Base-by-base conservation (phyloP, 2,113 vertebrate genomes). In the Pao palembangensis region DNA sequence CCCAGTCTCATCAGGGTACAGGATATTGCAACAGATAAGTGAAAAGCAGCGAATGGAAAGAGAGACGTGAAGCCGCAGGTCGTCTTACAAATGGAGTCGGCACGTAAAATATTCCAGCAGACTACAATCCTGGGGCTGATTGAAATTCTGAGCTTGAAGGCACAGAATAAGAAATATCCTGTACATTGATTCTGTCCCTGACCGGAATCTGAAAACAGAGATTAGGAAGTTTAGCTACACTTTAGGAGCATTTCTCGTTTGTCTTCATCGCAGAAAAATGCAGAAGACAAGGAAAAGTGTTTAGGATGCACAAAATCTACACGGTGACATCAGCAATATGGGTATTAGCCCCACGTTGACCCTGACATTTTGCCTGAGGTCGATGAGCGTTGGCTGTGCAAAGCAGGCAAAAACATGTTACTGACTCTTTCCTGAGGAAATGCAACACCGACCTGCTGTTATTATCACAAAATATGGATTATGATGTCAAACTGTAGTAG, bases 11-110 rank as follows among this genome's bases (percentile, higher is more conserved):
- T 83, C 80, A 81, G 79, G 76, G 77, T 57, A 79, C 80, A 86
- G 87, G 86, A 88, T 86, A 88, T 89, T 88, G 84, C 82, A 85
- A 85, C 62, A 61, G 83, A 87, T 87, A 83, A 83, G 85, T 83
- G 85, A 81, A 73, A 53, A 71, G 51, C 43, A 77, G 75, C 75
- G 47, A 75, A 66, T 57, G 70, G 75, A 85, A 57, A 66, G 63
- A 78, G 69, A 55, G 59, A 76, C 66, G 75, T 70, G 75, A 25
- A 51, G 67, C 65, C 64, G 31, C 52, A 72, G 73, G 73, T 62
- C 63, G 64, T 61, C 51, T 61, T 17, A 51, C 58, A 60, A 70
- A 52, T 4, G 2, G 11, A 14, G 46, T 42, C 48, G 43, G 44
- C 42, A 16, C 61, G 17, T 43, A 63, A 41, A 70, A 75, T 72